Conservation (phyloP, 92 coral and sea anemone genomes). For the Galaxea fascicularis region DNA sequence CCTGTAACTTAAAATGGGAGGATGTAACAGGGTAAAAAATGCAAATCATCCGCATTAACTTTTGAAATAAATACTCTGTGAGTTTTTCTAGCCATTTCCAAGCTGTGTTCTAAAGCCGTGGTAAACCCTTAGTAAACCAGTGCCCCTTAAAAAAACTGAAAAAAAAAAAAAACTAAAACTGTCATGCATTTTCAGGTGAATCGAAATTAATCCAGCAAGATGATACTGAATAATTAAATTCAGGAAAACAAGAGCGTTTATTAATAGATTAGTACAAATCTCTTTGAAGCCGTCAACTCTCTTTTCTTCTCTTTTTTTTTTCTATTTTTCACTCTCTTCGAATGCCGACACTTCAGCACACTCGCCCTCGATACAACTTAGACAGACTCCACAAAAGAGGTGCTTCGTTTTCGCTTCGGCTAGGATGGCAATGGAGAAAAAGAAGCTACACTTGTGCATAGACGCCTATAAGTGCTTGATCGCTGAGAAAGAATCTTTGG, state of each 20-base stretch:
- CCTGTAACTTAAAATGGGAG: no score
- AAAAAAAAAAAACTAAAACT: no score
- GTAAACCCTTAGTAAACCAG: no score
- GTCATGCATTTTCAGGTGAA: no score
- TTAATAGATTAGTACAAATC: neutral
- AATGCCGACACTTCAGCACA: no score
- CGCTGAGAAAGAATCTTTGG: constrained; percentile 33
- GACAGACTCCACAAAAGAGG: neutral
- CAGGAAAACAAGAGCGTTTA: neutral
- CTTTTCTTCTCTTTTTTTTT: neutral
- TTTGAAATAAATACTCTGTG: no score
- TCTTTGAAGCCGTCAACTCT: neutral
- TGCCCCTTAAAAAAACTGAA: no score
- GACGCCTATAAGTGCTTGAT: constrained; percentile 21
- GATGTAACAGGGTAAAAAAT: no score
- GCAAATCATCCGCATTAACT: no score
- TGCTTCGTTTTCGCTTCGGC: neutral
- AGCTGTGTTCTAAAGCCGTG: no score
- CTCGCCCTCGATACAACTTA: neutral
- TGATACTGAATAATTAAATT: neutral
- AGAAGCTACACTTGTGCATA: constrained; percentile 41
- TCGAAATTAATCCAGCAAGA: no score
- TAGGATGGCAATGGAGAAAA: constrained; percentile 42
- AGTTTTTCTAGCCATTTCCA: no score
- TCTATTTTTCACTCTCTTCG: neutral